Conservation (phyloP, 2,797 vertebrate genomes). For the Crotalus adamanteus region DNA sequence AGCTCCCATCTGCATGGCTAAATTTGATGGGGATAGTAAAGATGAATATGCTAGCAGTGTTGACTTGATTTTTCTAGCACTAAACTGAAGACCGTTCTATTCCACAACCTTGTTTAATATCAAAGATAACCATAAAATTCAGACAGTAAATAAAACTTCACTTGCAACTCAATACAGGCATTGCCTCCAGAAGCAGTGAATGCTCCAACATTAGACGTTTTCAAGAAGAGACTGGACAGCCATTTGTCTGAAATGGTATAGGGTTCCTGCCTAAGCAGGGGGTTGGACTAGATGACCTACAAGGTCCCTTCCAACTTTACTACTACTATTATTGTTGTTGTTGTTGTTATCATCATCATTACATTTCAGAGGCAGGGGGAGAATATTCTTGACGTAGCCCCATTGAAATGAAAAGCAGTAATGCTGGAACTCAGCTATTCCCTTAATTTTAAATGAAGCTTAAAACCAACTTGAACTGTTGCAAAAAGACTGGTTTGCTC, state of each 20-base stretch:
- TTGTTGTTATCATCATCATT: not conserved
- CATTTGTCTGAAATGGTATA: too few species aligned
- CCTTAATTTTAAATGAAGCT: not conserved
- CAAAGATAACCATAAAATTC: conserved; percentile 26
- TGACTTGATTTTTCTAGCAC: conserved; percentile 34
- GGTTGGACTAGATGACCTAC: too few species aligned
- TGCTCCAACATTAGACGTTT: too few species aligned
- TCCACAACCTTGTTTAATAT: conserved; percentile 51
- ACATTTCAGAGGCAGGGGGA: not conserved
- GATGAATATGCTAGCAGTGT: conserved; percentile 20
- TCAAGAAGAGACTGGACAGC: too few species aligned
- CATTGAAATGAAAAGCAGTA: not conserved
- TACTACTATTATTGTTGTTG: too few species aligned
- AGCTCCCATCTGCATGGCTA: conserved; percentile 39
- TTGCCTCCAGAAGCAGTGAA: too few species aligned
- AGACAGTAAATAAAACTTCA: conserved; percentile 19
- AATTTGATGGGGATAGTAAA: conserved; percentile 31
- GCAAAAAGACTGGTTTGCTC: not conserved
- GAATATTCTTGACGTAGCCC: not conserved
- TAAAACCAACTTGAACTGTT: not conserved
- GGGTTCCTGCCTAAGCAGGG: too few species aligned
- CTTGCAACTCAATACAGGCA: not conserved
- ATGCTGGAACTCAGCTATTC: not conserved
- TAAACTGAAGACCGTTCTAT: conserved; percentile 37
- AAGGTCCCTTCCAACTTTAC: too few species aligned